Evolutionary conservation across 2,888 invertebrate species (phyloP), one percentile per base, ranked within the genome.

Genomic region (Monochamus alternatus): DNA sequence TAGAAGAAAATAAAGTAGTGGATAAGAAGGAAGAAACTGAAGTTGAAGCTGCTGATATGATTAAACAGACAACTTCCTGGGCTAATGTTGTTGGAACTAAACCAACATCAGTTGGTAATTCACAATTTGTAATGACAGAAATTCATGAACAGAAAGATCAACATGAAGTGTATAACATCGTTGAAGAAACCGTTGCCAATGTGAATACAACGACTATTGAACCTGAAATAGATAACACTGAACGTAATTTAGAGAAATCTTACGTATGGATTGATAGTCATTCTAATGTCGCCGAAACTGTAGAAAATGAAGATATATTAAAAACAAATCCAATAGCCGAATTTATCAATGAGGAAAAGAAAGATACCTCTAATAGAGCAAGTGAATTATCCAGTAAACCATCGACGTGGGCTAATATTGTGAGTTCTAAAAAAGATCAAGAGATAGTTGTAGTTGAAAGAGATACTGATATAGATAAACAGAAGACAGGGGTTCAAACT

Each of bases 351-450:
- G 7, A 9, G 30, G 64, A 64, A 64, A 47, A 22, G 30, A 22
- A 47, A 47, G 64, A 64, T 14, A 44, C 30, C 5, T 31, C 22
- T 43, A 14, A 38, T 38, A 51, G 51, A 51, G 12, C 1, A 38
- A 63, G 14, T 5, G 38, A 9, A 38, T 9, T 30, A 59, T n/a
- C 59, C 59, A n/a, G n/a, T 10, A n/a, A 12, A 32, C 12, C 43
- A 31, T 63, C n/a, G 9, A 22, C 62, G 9, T 62, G 62, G 62
- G 62, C 62, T 10, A 38, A n/a, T 38, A 14, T 64, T 9, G 64
- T 14, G 7, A 22, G 22, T 64, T 47, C 64, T 47, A 64, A 64
- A 30, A 30, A 0, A 7, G 62, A 62, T 9, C 58, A 38, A 31
- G 47, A 44, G n/a, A 44, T 3, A 60, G 30, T 3, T 59, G 59